phyloP scores from a whole-genome alignment of 1,140 invertebrate species.

The Lepidostoma basale region DNA sequence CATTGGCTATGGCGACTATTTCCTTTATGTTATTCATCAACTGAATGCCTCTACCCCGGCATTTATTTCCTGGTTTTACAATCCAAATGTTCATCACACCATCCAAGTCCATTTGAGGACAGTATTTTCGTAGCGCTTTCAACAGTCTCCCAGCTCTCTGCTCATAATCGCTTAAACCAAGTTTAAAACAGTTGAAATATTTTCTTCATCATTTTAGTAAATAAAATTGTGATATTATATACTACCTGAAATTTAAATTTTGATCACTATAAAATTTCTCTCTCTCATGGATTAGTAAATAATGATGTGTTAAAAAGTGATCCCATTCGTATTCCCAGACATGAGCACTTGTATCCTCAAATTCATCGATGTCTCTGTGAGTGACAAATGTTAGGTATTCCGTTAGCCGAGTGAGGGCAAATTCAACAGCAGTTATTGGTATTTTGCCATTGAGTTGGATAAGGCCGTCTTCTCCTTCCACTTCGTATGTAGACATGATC shows the following conservation, averaged over 20 bases:
- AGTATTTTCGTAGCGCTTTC: conserved; percentile 62
- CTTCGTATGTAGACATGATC: conserved; percentile 67
- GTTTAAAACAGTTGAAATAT: conserved; percentile 2
- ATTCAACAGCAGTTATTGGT: conserved; percentile 75
- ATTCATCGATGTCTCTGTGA: conserved; percentile 86
- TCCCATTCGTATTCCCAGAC: conserved; percentile 87
- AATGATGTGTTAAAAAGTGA: conserved; percentile 79
- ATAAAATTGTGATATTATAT: background rate
- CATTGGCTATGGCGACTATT: conserved; percentile 76
- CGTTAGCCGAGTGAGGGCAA: conserved; percentile 76
- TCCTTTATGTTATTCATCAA: conserved; percentile 86
- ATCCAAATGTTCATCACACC: conserved; percentile 92
- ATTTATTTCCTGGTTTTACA: conserved; percentile 92
- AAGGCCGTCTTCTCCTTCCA: conserved; percentile 62
- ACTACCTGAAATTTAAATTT: conserved; percentile 53
- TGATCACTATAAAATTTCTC: conserved; percentile 59
- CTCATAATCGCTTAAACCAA: conserved; percentile 53
- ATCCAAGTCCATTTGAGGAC: conserved; percentile 84
- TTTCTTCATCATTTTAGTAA: background rate
- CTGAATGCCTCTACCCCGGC: conserved; percentile 87
- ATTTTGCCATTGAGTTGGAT: conserved; percentile 68
- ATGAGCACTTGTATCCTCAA: conserved; percentile 62
- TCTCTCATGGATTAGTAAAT: conserved; percentile 71
- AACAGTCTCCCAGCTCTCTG: conserved; percentile 55
- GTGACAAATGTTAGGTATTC: conserved; percentile 76